phyloP scores from a whole-genome alignment of 2,797 vertebrate genomes.

The Harpagifer antarcticus region DNA sequence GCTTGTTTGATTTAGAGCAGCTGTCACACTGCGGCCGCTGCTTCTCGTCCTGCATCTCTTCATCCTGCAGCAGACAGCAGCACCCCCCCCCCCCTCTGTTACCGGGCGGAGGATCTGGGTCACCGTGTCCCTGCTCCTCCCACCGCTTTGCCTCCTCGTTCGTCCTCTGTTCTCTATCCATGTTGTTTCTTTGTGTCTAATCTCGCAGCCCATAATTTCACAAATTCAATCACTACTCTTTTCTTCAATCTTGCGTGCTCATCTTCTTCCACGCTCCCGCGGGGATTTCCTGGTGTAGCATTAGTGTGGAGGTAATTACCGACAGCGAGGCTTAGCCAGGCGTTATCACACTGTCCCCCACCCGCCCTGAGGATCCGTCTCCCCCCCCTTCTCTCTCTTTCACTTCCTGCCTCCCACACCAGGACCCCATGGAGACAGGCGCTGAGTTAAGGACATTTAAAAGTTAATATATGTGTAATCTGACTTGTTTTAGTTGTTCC shows the following conservation, averaged over 20 bases:
- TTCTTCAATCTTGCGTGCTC: conserved; percentile 47
- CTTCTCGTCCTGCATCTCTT: conserved; percentile 11
- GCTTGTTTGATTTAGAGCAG: conserved; percentile 31
- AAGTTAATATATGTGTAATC: conserved; percentile 47
- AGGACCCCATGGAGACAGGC: conserved; percentile 46
- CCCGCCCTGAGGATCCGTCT: conserved; percentile 54
- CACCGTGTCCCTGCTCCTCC: conserved; percentile 73
- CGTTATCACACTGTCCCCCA: conserved; percentile 69
- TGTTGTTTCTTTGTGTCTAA: conserved; percentile 51
- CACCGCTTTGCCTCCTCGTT: conserved; percentile 55
- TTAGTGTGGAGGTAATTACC: conserved; percentile 76
- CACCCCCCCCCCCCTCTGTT: conserved; percentile 47
- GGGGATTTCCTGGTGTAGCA: conserved; percentile 56
- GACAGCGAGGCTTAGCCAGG: conserved; percentile 64
- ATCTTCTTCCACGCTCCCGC: conserved; percentile 47
- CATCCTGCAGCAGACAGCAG: conserved; percentile 56
- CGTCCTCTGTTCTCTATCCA: conserved; percentile 46
- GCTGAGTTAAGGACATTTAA: conserved; percentile 49
- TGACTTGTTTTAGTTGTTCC: conserved; percentile 17
- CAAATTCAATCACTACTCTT: conserved; percentile 47
- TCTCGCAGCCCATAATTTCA: conserved; percentile 49
- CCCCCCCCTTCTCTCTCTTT: conserved; percentile 36
- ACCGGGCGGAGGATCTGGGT: conserved; percentile 77
- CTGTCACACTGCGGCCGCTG: conserved; percentile 27
- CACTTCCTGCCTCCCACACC: conserved; percentile 24